Percentiles rank a stretch among this genome's conserved stretches.
Conservation (phyloP, 2,113 vertebrate genomes). For the Equus przewalskii region DNA sequence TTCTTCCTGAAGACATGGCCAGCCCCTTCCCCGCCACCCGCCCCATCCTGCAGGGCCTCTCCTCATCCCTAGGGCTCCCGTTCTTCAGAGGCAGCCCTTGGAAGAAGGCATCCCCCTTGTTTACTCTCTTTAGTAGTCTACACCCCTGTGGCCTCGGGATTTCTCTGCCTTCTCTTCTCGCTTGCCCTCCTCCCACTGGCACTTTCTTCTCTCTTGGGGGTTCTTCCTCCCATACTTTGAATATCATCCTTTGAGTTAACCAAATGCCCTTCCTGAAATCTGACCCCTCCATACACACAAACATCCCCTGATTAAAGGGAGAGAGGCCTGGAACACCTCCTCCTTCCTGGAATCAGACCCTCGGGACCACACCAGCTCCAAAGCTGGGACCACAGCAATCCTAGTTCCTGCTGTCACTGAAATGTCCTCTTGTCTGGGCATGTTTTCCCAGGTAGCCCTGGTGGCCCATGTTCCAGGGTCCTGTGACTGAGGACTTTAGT, state of each 20-base stretch:
- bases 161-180: neutral
- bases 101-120: neutral
- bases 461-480: neutral
- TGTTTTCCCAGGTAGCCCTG: neutral
- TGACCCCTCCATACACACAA: no score
- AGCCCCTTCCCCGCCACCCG: neutral
- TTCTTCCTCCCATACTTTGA: neutral
- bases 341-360: neutral
- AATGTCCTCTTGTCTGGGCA: neutral
- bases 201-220: neutral
- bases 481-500: neutral
- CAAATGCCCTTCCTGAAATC: neutral
- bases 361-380: neutral
- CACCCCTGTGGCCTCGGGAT: neutral
- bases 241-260: neutral
- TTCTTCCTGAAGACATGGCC: neutral
- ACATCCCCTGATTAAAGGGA: neutral
- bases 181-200: neutral
- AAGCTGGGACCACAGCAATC: rapidly evolving
- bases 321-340: neutral
- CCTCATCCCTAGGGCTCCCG: rapidly evolving
- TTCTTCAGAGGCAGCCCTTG: neutral
- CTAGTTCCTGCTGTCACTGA: neutral
- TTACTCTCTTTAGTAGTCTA: neutral
- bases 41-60: neutral